Conservation (phyloP, 2,888 invertebrate genomes). For the Anaspis maculata region DNA sequence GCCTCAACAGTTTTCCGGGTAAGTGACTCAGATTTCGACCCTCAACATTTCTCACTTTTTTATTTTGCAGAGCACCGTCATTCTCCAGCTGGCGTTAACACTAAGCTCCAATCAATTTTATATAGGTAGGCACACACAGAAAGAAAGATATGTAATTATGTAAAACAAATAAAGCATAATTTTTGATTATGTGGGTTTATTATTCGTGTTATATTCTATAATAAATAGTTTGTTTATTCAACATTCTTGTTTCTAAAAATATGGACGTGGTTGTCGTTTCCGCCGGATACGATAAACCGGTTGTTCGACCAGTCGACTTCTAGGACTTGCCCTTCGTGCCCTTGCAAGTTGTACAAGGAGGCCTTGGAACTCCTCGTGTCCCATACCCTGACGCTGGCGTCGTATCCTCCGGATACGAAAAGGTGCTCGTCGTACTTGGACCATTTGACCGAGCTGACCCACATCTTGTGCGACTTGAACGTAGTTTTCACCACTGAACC, state of each 20-base stretch:
- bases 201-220: too few relatives aligned
- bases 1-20: slow-evolving; percentile 36
- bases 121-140: too few relatives aligned
- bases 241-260: slow-evolving; percentile 57
- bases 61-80: slow-evolving; percentile 34
- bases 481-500: slow-evolving; percentile 80
- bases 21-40: slow-evolving; percentile 25
- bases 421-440: slow-evolving; percentile 70
- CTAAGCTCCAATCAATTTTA: background rate
- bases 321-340: slow-evolving; percentile 89
- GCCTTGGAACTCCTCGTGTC: slow-evolving; percentile 88
- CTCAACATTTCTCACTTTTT: slow-evolving; percentile 36
- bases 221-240: background rate
- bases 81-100: slow-evolving; percentile 40
- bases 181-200: too few relatives aligned
- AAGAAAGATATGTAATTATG: too few relatives aligned
- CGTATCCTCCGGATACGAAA: slow-evolving; percentile 90
- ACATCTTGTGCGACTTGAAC: slow-evolving; percentile 81
- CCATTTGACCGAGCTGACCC: slow-evolving; percentile 91
- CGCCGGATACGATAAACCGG: slow-evolving; percentile 79
- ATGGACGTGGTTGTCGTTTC: slow-evolving; percentile 87
- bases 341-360: slow-evolving; percentile 84
- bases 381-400: slow-evolving; percentile 89
- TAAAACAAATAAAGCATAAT: too few relatives aligned
- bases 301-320: slow-evolving; percentile 92